These are phyloP conservation scores for Eupithecia insigniata DNA, from an alignment of 2,888 invertebrate genomes.

Conservation along the genomic window DNA sequence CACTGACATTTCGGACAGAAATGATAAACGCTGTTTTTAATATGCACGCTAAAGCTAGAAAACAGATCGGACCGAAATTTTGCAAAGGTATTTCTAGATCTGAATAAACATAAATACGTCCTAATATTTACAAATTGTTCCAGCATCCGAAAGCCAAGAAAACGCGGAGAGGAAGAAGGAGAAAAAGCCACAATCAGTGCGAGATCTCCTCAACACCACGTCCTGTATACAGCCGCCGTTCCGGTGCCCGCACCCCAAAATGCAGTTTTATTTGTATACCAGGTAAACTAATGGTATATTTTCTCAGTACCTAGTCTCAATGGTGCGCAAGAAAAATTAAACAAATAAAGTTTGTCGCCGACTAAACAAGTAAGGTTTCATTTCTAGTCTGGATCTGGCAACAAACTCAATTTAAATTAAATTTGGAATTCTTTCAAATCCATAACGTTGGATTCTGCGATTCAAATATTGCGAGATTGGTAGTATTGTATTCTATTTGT, in stretches of 20 bases:
- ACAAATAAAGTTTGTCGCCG: neutral
- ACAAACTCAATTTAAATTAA: neutral
- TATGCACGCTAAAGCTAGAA: too few species aligned
- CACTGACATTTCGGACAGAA: too few species aligned
- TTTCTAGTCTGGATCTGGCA: neutral
- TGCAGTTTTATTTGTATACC: conserved; percentile 92
- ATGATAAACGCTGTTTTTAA: too few species aligned
- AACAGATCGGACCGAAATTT: too few species aligned
- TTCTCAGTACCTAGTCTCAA: neutral
- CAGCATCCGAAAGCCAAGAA: conserved; percentile 76
- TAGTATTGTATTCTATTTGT: neutral
- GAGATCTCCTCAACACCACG: conserved; percentile 89
- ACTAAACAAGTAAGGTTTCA: neutral
- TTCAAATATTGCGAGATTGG: neutral
- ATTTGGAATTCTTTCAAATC: neutral
- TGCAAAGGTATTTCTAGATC: too few species aligned
- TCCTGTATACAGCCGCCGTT: conserved; percentile 93
- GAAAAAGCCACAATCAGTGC: conserved; percentile 83
- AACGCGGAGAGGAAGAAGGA: conserved; percentile 60
- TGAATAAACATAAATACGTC: too few species aligned
- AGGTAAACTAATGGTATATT: conserved; percentile 76
- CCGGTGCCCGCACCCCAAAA: conserved; percentile 92
- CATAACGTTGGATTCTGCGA: neutral
- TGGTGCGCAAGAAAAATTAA: neutral
- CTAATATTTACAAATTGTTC: conserved; percentile 28